phyloP scores from a whole-genome alignment of 2,113 vertebrate genomes.

The Apodemus speciosus region DNA sequence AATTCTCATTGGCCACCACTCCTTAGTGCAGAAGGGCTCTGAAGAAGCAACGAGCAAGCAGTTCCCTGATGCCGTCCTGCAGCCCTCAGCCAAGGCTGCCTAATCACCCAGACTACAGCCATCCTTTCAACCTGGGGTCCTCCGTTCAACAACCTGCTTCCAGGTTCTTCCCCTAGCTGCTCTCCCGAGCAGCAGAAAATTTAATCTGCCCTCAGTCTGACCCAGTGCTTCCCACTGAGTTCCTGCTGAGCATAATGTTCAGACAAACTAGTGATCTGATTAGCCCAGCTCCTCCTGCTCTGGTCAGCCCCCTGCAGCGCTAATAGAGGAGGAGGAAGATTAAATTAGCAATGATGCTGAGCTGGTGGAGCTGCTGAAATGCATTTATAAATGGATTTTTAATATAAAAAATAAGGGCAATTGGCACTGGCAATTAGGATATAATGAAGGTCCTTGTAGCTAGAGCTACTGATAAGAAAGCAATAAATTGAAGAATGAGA shows the following conservation, averaged over 20 bases:
- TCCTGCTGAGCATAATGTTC: conserved; percentile 56
- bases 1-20: background rate
- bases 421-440: conserved; percentile 64
- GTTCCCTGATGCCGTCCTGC: background rate
- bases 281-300: conserved; percentile 39
- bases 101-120: background rate
- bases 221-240: conserved; percentile 44
- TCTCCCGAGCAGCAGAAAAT: conserved; percentile 14
- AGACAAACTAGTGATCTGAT: conserved; percentile 68
- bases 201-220: conserved; percentile 53
- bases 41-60: background rate
- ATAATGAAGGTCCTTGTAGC: conserved; percentile 62
- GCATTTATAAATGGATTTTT: conserved; percentile 70
- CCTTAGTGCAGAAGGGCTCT: background rate
- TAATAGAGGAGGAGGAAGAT: conserved; percentile 64
- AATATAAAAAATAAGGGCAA: conserved; percentile 67
- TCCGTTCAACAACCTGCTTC: background rate
- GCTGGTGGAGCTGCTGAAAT: conserved; percentile 52
- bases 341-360: conserved; percentile 60
- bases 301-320: conserved; percentile 31
- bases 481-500: conserved; percentile 49
- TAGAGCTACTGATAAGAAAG: conserved; percentile 38
- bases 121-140: background rate
- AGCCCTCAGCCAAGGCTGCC: background rate
- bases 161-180: background rate